Evolutionary conservation across 1,140 invertebrate genomes (phyloP).

Genomic region (Lepidurus packardi): DNA sequence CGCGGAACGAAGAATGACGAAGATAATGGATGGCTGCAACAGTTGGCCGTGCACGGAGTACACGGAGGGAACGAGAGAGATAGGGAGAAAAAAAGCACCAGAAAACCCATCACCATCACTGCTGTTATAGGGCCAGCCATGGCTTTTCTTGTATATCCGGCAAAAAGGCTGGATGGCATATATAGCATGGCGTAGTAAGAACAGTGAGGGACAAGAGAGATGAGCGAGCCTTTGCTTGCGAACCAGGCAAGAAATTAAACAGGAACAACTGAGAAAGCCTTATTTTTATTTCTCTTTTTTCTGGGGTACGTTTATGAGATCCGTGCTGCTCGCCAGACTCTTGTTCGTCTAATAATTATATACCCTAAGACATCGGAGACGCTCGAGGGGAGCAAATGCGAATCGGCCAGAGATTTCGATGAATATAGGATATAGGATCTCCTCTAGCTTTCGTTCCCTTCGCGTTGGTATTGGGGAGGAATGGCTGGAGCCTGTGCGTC

Average conservation of each 20-base stretch:
- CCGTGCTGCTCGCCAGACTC: background rate
- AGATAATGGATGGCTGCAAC: conserved; percentile 21
- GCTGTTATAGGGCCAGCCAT: conserved; percentile 7
- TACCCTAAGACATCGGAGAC: background rate
- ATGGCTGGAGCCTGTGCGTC: background rate
- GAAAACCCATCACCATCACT: conserved; percentile 21
- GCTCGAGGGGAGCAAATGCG: background rate
- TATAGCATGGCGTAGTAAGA: conserved; percentile 10
- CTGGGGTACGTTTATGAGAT: background rate
- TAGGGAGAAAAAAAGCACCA: background rate
- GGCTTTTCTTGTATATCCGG: background rate
- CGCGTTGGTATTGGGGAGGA: background rate
- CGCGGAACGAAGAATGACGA: conserved; percentile 15
- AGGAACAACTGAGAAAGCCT: background rate
- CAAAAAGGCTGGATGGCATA: background rate
- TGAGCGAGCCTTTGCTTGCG: conserved; percentile 10
- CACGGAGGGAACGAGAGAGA: background rate
- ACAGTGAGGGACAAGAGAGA: background rate
- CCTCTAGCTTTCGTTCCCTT: background rate
- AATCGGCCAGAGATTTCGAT: background rate
- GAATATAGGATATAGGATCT: background rate
- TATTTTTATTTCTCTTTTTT: background rate
- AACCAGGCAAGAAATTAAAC: conserved; percentile 1
- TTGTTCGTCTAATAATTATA: conserved; percentile 4
- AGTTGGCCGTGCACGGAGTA: background rate